phyloP scores from a whole-genome alignment of 2,113 vertebrate species.

The Athene cunicularia region DNA sequence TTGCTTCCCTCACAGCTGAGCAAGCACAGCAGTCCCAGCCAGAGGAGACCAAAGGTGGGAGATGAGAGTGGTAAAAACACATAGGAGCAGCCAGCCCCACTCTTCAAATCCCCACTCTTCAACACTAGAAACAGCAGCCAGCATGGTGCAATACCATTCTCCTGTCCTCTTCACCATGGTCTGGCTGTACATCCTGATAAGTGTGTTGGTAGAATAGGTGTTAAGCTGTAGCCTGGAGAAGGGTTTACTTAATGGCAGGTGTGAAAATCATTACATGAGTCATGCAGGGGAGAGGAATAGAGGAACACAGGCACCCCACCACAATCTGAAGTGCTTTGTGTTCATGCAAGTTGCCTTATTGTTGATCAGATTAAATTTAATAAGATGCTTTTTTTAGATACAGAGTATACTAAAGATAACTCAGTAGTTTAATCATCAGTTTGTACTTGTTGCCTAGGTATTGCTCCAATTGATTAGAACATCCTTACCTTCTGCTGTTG shows the following conservation, averaged over 20 bases:
- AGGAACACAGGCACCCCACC: not conserved
- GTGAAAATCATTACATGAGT: not conserved
- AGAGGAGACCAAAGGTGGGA: not conserved
- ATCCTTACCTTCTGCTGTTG: not conserved
- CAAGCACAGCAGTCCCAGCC: not conserved
- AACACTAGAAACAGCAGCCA: not conserved
- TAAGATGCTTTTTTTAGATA: slow-evolving; percentile 3
- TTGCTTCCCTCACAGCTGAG: not conserved
- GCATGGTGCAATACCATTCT: not conserved
- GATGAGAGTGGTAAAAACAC: not conserved
- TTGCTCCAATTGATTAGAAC: not conserved
- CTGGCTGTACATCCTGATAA: not conserved
- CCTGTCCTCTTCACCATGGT: not conserved
- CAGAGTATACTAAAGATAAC: not conserved
- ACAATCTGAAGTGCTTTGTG: not conserved
- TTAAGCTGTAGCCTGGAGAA: not conserved
- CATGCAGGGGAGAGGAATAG: not conserved
- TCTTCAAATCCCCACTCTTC: not conserved
- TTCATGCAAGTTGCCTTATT: not conserved
- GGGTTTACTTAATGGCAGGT: not conserved
- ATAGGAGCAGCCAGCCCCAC: not conserved
- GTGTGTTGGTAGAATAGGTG: not conserved
- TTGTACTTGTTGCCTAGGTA: not conserved
- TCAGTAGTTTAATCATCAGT: not conserved
- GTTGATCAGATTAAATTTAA: slow-evolving; percentile 19